These are phyloP conservation scores for Lasioglossum oenotherae DNA, from an alignment of 2,888 invertebrate genomes.

Conservation along the genomic window DNA sequence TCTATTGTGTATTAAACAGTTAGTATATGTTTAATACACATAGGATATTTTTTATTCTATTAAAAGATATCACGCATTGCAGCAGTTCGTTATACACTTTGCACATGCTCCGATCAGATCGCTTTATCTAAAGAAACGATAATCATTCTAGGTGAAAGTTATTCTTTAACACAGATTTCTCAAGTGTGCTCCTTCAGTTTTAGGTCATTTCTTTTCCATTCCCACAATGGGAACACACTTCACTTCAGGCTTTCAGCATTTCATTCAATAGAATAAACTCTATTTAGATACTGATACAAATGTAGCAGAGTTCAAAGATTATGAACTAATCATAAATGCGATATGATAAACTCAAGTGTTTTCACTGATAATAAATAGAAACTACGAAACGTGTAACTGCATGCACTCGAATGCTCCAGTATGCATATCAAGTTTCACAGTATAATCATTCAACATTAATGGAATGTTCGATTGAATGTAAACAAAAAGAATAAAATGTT, in stretches of 20 bases:
- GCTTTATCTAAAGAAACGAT: slow-evolving; percentile 36
- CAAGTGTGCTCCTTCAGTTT: slow-evolving; percentile 75
- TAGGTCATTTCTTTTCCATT: slow-evolving; percentile 70
- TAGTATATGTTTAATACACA: neutral
- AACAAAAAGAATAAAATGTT: neutral
- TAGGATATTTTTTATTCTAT: neutral
- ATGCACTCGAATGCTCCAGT: neutral
- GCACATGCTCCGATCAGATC: slow-evolving; percentile 5
- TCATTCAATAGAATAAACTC: neutral
- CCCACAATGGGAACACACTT: slow-evolving; percentile 23
- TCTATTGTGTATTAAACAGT: neutral
- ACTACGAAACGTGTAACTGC: neutral
- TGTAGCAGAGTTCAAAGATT: neutral
- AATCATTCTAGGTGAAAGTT: slow-evolving; percentile 53
- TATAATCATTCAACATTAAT: neutral
- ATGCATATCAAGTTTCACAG: neutral
- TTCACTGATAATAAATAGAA: slow-evolving; percentile 13
- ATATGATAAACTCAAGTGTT: slow-evolving; percentile 15
- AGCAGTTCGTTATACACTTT: neutral
- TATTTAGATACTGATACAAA: neutral
- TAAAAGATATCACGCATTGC: neutral
- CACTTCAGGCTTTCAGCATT: neutral
- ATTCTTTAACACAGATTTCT: slow-evolving; percentile 70
- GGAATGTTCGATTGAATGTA: neutral
- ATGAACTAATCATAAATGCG: neutral